A percentile compares a stretch with the other conserved stretches of the same genome.
Evolutionary conservation across 2,888 invertebrate genomes (phyloP).

Genomic region (Athetis lepigone): DNA sequence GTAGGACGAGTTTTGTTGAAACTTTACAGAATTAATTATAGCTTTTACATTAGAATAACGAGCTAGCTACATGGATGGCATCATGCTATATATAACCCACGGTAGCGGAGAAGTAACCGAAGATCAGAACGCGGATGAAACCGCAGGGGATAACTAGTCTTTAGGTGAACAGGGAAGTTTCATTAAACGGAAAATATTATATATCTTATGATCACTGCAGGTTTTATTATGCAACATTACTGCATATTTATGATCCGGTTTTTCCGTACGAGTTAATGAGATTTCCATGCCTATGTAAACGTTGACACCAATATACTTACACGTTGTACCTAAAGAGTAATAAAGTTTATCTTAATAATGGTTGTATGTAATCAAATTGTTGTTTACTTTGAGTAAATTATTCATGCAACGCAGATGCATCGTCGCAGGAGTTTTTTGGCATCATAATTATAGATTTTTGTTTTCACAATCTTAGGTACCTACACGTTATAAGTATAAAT

Average conservation of each 20-base stretch:
- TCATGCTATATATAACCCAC: no score
- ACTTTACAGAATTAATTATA: no score
- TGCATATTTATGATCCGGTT: not conserved
- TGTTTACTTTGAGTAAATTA: constrained; percentile 16
- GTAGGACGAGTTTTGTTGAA: no score
- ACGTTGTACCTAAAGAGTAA: constrained; percentile 33
- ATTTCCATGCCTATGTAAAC: constrained; percentile 18
- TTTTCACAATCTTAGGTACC: not conserved
- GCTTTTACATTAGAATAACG: no score
- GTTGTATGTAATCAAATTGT: constrained; percentile 12
- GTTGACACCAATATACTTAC: constrained; percentile 6
- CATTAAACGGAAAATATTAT: not conserved
- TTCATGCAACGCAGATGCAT: constrained; percentile 10
- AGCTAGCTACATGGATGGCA: no score
- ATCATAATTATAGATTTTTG: not conserved
- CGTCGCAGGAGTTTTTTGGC: not conserved
- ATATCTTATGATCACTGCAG: no score
- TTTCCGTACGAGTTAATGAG: constrained; percentile 8
- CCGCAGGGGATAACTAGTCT: no score
- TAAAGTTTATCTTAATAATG: constrained; percentile 39
- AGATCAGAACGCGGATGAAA: no score
- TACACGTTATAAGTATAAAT: no score
- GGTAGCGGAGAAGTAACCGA: no score
- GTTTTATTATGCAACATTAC: not conserved
- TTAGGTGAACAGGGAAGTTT: not conserved